Percentiles rank a stretch among this genome's conserved stretches.
These are phyloP conservation scores for Tursiops truncatus DNA, from an alignment of 2,113 vertebrate genomes.

Conservation along the genomic window DNA sequence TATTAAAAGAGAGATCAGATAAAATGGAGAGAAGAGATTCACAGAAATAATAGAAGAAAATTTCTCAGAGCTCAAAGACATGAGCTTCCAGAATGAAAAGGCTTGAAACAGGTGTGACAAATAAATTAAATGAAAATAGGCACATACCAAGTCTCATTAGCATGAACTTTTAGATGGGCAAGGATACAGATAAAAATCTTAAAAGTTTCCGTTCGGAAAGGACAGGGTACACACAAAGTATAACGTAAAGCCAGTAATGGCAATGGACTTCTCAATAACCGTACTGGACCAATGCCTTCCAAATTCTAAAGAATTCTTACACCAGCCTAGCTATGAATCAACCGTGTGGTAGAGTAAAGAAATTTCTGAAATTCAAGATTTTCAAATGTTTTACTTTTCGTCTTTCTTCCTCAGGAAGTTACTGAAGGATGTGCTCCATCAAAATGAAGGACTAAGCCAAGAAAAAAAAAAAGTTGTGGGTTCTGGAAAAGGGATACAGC, in stretches of 20 bases:
- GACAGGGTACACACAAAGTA: not conserved
- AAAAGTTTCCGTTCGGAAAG: not conserved
- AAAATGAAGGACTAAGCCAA: not conserved
- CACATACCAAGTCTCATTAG: not conserved
- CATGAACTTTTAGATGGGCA: not conserved
- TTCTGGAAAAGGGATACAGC: not conserved
- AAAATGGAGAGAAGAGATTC: not conserved
- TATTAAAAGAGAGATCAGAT: not conserved
- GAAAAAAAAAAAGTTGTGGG: not conserved
- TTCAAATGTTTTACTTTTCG: not conserved
- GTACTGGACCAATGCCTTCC: not conserved
- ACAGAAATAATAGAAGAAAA: not conserved
- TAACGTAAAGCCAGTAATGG: not conserved
- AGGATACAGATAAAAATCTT: not conserved
- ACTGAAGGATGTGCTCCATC: not conserved
- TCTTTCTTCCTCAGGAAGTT: not conserved
- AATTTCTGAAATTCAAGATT: not conserved
- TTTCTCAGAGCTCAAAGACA: not conserved
- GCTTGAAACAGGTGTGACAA: not conserved
- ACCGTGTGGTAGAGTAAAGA: not conserved
- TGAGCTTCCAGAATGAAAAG: not conserved
- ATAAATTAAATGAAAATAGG: conserved; percentile 8
- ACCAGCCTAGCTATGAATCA: not conserved
- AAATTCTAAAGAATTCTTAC: not conserved
- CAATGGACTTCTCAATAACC: not conserved